A percentile compares a stretch with the other conserved stretches of the same genome.
Conservation (phyloP, 2,797 vertebrate species). For the Scyliorhinus canicula region DNA sequence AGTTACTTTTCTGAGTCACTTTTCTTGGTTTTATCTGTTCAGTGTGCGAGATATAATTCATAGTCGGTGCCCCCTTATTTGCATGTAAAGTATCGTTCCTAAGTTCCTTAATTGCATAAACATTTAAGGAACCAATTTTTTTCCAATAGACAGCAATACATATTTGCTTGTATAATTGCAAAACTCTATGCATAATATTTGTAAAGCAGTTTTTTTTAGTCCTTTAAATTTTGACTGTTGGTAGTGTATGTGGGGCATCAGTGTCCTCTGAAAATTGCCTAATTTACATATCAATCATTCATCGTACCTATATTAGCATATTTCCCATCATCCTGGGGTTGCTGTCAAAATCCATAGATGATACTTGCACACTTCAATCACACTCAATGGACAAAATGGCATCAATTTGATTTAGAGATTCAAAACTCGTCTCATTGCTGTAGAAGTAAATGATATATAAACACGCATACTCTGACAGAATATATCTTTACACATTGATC, state of each 20-base stretch:
- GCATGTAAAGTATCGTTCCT: neutral
- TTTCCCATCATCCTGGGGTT: neutral
- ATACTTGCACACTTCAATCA: neutral
- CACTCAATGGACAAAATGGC: neutral
- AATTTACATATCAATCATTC: constrained; percentile 29
- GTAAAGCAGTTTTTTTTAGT: neutral
- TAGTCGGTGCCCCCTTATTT: neutral
- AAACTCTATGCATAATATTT: neutral
- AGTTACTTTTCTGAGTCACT: neutral
- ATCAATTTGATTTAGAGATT: constrained; percentile 6
- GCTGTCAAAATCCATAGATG: neutral
- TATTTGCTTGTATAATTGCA: neutral
- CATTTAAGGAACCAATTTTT: constrained; percentile 20
- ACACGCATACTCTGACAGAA: neutral
- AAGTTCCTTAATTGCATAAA: constrained; percentile 15
- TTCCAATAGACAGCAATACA: neutral
- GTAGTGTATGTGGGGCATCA: neutral
- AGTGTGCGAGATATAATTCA: neutral
- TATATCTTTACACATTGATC: neutral
- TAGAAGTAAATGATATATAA: neutral
- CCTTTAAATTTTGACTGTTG: neutral
- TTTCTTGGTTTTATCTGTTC: neutral
- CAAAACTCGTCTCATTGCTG: neutral
- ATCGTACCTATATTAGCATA: neutral
- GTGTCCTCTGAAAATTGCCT: constrained; percentile 24